phyloP scores from a whole-genome alignment of 2,797 vertebrate genomes.

The Emydoidea blandingii region DNA sequence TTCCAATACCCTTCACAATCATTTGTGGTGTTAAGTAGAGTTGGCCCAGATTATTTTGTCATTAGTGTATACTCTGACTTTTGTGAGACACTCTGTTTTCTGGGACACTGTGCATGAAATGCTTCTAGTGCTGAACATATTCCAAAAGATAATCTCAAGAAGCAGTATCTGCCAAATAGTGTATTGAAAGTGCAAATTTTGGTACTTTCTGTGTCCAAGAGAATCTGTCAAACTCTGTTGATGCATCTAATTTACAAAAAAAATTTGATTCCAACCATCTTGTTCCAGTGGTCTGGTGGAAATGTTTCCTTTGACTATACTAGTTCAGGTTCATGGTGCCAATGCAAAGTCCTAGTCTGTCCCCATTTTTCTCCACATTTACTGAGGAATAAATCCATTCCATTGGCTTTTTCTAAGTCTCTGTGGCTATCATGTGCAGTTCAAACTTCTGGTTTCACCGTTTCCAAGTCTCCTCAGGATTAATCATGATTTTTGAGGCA shows the following conservation, averaged over 20 bases:
- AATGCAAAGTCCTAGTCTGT: not conserved
- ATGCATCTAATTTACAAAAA: not conserved
- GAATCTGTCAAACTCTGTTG: not conserved
- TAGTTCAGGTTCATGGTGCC: not conserved
- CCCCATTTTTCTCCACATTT: rapidly evolving
- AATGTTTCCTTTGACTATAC: not conserved
- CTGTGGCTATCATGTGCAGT: not conserved
- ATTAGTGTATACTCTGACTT: not conserved
- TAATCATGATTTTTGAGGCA: not conserved
- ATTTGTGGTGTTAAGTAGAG: not conserved
- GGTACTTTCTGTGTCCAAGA: not conserved
- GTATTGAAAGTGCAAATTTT: not conserved
- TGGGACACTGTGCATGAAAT: not conserved
- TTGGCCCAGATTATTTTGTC: not conserved
- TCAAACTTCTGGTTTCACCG: not conserved
- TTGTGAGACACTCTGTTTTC: not conserved
- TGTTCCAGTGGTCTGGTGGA: not conserved
- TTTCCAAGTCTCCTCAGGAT: not conserved
- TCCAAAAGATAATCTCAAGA: not conserved
- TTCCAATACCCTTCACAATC: not conserved
- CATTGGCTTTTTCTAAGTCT: not conserved
- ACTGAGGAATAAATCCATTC: not conserved
- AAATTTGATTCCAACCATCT: not conserved
- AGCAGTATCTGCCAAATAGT: not conserved
- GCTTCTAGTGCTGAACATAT: not conserved